Conservation (phyloP, 2,888 invertebrate species). For the Noctua janthe region DNA sequence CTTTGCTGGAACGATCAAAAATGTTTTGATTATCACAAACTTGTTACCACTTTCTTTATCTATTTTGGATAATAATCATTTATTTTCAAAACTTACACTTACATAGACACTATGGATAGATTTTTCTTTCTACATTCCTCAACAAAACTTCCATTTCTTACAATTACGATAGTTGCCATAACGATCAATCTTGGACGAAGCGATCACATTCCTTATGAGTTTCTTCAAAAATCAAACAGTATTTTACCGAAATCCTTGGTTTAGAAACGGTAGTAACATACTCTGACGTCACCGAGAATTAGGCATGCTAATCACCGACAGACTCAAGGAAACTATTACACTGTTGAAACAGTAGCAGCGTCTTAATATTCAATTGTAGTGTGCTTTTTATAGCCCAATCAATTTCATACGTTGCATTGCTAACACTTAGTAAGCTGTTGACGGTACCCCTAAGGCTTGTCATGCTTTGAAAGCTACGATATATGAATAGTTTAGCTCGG, state of each 20-base stretch:
- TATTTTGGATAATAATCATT: not conserved
- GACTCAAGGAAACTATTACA: conserved; percentile 13
- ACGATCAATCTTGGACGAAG: not conserved
- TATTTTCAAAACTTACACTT: not conserved
- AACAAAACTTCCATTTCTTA: not conserved
- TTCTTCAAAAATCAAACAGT: conserved; percentile 4
- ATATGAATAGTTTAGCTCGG: not conserved
- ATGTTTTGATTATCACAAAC: too few species aligned
- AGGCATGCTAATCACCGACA: conserved; percentile 17
- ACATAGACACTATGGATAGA: not conserved
- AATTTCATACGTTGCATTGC: conserved; percentile 29
- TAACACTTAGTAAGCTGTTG: not conserved
- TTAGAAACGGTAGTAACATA: conserved; percentile 20
- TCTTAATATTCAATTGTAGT: conserved; percentile 36
- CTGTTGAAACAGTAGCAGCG: not conserved
- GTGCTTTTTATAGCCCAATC: conserved; percentile 41
- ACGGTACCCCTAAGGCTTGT: not conserved
- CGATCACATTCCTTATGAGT: not conserved
- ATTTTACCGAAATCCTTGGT: conserved; percentile 13
- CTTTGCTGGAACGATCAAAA: not conserved
- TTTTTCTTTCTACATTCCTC: not conserved
- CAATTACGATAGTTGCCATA: not conserved
- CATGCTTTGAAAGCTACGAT: not conserved
- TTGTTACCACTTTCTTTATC: not conserved
- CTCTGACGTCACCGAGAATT: conserved; percentile 16